Conservation (phyloP, 2,113 vertebrate genomes). For the Zingel zingel region DNA sequence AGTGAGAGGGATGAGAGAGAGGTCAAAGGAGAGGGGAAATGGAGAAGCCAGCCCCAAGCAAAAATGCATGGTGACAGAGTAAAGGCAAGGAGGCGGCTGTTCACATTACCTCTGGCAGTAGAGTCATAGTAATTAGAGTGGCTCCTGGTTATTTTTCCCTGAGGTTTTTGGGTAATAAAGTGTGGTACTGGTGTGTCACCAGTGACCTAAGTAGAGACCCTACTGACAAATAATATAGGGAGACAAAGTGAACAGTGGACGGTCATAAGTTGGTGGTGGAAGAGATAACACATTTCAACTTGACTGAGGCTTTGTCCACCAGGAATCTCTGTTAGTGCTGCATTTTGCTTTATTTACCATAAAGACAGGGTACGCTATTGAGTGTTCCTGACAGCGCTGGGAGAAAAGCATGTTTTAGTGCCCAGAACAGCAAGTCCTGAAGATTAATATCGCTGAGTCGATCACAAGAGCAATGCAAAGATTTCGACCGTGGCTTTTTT, state of each 20-base stretch:
- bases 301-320: slow-evolving; percentile 9
- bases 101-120: slow-evolving; percentile 48
- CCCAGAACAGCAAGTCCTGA: slow-evolving; percentile 43
- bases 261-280: not conserved
- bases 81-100: slow-evolving; percentile 44
- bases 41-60: slow-evolving; percentile 39
- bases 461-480: slow-evolving; percentile 19
- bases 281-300: slow-evolving; percentile 5
- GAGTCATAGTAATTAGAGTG: slow-evolving; percentile 55
- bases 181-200: slow-evolving; percentile 46
- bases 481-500: slow-evolving; percentile 6
- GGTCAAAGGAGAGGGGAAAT: slow-evolving; percentile 55
- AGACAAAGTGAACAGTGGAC: slow-evolving; percentile 34
- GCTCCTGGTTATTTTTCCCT: slow-evolving; percentile 52
- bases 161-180: slow-evolving; percentile 62
- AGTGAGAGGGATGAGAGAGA: slow-evolving; percentile 44
- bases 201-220: slow-evolving; percentile 43
- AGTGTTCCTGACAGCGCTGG: slow-evolving; percentile 8
- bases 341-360: slow-evolving; percentile 24
- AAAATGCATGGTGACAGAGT: slow-evolving; percentile 60
- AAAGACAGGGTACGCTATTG: slow-evolving; percentile 22
- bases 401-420: slow-evolving; percentile 21
- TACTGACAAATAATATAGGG: slow-evolving; percentile 28
- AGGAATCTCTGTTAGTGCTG: slow-evolving; percentile 27
- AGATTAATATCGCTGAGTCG: slow-evolving; percentile 34